Evolutionary conservation across 2,797 vertebrate species (phyloP).

Genomic region (Chaetophractus vellerosus): DNA sequence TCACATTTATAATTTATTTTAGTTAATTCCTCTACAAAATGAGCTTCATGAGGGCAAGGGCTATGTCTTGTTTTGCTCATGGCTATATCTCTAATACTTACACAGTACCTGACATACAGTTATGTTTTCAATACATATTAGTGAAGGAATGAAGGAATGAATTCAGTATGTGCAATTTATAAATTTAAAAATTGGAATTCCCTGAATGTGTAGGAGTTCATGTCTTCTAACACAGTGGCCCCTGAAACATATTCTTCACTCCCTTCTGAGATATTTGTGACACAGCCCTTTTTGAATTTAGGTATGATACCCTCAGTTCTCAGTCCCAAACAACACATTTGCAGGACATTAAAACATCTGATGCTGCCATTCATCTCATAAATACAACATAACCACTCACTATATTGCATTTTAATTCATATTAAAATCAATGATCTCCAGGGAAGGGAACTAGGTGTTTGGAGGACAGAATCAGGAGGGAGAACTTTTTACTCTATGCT

Average conservation of each 20-base stretch:
- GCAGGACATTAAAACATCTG: neutral
- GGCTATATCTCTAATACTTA: neutral
- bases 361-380: neutral
- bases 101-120: neutral
- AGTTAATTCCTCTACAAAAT: neutral
- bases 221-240: neutral
- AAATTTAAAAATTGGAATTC: neutral
- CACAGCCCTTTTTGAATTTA: neutral
- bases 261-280: neutral
- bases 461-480: neutral
- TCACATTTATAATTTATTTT: slow-evolving; percentile 35
- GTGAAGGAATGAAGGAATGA: neutral
- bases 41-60: neutral
- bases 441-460: neutral
- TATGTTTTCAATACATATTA: neutral
- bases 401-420: neutral
- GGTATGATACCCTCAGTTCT: neutral
- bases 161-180: neutral
- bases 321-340: neutral
- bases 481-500: neutral
- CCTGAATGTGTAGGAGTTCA: neutral
- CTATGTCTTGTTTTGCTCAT: neutral
- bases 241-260: neutral
- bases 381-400: neutral
- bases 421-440: neutral